A percentile compares a stretch with the other conserved stretches of the same genome.
Conservation (phyloP, 2,797 vertebrate species). For the Chloroceryle amazona region DNA sequence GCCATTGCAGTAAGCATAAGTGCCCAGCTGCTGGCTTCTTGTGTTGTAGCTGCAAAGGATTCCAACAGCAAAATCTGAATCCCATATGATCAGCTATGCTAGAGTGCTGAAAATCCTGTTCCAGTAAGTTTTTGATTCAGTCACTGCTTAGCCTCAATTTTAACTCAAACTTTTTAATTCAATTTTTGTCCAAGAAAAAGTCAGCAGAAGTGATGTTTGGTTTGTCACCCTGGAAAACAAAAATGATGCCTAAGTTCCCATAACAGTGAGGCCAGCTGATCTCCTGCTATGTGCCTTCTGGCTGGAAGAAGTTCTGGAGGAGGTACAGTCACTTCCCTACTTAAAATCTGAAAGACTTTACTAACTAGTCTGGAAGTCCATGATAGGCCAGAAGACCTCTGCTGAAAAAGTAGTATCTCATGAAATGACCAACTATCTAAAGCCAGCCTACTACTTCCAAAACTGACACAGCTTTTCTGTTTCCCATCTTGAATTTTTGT, state of each 20-base stretch:
- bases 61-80: not conserved
- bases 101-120: not conserved
- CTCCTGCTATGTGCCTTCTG: not conserved
- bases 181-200: not conserved
- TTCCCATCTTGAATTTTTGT: not conserved
- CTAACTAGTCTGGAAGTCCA: not conserved
- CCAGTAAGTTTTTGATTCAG: not conserved
- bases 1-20: not conserved
- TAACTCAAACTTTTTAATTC: not conserved
- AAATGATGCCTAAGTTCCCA: not conserved
- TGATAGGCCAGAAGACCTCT: not conserved
- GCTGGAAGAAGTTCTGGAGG: not conserved
- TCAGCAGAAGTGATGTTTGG: not conserved
- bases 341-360: not conserved
- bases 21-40: not conserved
- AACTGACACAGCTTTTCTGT: not conserved
- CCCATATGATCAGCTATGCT: not conserved
- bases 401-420: not conserved
- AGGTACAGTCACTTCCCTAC: not conserved
- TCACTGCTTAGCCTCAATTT: not conserved
- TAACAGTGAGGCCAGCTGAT: not conserved
- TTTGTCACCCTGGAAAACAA: not conserved
- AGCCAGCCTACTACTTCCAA: not conserved
- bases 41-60: not conserved
- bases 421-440: not conserved